phyloP scores from a whole-genome alignment of 2,888 invertebrate genomes.

The Polydrusus pterygomalis region DNA sequence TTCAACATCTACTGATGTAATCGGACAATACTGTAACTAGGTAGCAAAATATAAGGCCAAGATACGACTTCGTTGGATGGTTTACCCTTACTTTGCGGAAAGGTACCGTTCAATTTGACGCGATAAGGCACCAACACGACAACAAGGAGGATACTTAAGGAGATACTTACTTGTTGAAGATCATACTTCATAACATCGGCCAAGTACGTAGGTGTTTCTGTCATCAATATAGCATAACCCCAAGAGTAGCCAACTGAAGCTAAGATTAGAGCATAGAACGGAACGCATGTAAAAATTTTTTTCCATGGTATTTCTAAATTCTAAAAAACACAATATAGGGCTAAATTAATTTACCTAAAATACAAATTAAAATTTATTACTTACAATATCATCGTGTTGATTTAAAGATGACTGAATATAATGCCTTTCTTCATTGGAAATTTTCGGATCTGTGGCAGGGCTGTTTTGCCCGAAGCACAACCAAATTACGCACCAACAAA shows the following conservation, averaged over 20 bases:
- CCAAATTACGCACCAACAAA: slow-evolving; percentile 77
- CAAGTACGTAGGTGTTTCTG: slow-evolving; percentile 47
- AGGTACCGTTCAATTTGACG: too few relatives aligned
- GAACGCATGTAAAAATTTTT: slow-evolving; percentile 43
- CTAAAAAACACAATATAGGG: slow-evolving; percentile 18
- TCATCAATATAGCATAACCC: slow-evolving; percentile 41
- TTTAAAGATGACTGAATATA: slow-evolving; percentile 72
- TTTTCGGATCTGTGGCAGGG: slow-evolving; percentile 76
- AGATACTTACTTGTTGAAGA: slow-evolving; percentile 43
- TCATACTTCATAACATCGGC: slow-evolving; percentile 43
- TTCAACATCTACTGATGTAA: too few relatives aligned
- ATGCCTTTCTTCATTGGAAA: slow-evolving; percentile 77
- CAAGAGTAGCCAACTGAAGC: slow-evolving; percentile 28
- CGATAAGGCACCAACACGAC: too few relatives aligned
- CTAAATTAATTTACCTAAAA: too few relatives aligned
- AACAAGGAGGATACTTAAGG: too few relatives aligned
- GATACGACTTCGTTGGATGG: too few relatives aligned
- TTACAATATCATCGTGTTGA: slow-evolving; percentile 22
- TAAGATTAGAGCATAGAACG: slow-evolving; percentile 38
- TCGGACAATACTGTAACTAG: too few relatives aligned
- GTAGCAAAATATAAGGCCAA: too few relatives aligned
- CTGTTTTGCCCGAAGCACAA: slow-evolving; percentile 78
- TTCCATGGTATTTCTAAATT: slow-evolving; percentile 45
- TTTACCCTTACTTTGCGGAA: too few relatives aligned
- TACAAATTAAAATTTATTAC: not conserved